Base-by-base conservation (phyloP, 2,113 vertebrate genomes). In the Calidris pugnax region DNA sequence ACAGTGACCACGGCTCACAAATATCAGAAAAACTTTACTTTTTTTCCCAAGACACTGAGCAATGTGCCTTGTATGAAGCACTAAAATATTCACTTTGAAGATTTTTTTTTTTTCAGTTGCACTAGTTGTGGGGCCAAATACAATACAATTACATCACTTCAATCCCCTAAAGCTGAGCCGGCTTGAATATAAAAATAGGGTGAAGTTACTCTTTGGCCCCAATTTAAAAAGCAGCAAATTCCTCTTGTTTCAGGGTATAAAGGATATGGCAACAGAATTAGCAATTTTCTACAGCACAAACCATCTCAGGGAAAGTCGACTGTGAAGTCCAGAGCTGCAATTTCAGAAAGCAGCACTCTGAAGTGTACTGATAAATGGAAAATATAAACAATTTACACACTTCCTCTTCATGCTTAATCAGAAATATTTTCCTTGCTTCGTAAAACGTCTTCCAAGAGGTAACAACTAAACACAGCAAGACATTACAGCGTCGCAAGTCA, bases 1-100 rank as follows among this genome's bases (percentile, higher is more conserved):
- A 88, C 93, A 95, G 94, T 96, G 95, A 16, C 53, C 68, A 43
- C 0, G 0, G 57, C 56, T 97, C 73, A 89, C 89, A 92, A 94
- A 93, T 66, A 33, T 89, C 93, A 92, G 80, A 95, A 93, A 74
- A 90, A 85, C 81, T 90, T 73, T 67, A 71, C 53, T 88, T 88
- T 87, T 71, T 67, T 62, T 56, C 87, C 86, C 79, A 94, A 79
- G 90, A 95, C 64, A 93, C 78, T 7, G 2, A 97, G 96, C 51
- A 96, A 91, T 88, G 80, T 76, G 91, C 87, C 85, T 94, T 93
- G 76, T 78, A 96, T 92, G 93, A 95, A 96, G 73, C 39, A 79
- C 85, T 93, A 47, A 62, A 94, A 97, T 92, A 90, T 76, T 91
- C 88, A 95, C 96, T 98, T 97, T 98, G 97, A 97, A 97, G 96